Conservation (phyloP, 2,797 vertebrate species). For the Stomatorhinus walkeri region DNA sequence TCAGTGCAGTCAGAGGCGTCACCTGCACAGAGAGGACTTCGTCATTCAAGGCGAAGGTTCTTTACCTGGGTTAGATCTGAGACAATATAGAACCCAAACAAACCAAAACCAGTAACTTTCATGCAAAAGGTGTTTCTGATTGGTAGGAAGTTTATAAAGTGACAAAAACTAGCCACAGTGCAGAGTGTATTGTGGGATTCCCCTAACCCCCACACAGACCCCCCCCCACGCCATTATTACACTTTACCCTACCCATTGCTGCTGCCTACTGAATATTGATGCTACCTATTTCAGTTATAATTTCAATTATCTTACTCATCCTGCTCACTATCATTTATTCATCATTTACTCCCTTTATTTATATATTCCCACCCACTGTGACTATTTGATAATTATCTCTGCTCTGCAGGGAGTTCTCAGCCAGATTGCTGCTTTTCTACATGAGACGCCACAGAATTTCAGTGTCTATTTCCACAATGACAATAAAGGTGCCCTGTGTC, state of each 20-base stretch:
- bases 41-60: not conserved
- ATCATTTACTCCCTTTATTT: not conserved
- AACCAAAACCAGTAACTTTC: not conserved
- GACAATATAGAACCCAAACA: not conserved
- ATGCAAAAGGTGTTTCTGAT: not conserved
- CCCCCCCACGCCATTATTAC: not conserved
- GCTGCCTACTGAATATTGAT: not conserved
- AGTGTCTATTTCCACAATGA: not conserved
- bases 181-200: not conserved
- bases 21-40: slow-evolving; percentile 51
- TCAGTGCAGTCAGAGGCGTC: slow-evolving; percentile 76
- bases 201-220: not conserved
- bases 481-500: not conserved
- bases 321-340: not conserved
- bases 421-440: not conserved
- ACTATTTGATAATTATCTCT: not conserved
- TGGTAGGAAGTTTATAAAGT: not conserved
- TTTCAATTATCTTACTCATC: not conserved
- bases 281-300: not conserved
- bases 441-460: not conserved
- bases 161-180: not conserved
- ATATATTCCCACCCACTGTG: not conserved
- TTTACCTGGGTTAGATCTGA: not conserved
- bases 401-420: not conserved
- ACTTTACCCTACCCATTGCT: not conserved